Conservation (phyloP, 2,888 invertebrate genomes). For the Amphiduros pacificus region DNA sequence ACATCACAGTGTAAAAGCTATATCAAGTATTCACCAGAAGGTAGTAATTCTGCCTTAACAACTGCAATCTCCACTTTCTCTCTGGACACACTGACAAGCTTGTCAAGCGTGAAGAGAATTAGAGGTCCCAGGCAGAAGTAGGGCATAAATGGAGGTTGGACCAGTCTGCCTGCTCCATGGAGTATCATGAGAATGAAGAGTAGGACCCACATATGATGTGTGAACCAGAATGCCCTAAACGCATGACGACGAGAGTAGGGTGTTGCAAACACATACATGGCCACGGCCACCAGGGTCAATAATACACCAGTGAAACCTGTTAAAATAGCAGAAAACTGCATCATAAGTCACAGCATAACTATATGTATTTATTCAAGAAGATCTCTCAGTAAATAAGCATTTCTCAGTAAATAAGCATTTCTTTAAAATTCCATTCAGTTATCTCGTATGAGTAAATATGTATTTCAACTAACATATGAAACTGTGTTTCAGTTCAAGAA, state of each 20-base stretch:
- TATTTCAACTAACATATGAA: too few species aligned
- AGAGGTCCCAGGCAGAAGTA: constrained; percentile 66
- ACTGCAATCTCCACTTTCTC: constrained; percentile 67
- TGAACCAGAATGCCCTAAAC: constrained; percentile 67
- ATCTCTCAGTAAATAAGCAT: too few species aligned
- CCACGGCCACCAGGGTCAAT: constrained; percentile 61
- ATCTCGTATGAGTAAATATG: too few species aligned
- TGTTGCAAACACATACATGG: constrained; percentile 64
- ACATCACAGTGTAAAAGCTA: too few species aligned
- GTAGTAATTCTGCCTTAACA: constrained; percentile 64
- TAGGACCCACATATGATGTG: constrained; percentile 66
- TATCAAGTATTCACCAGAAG: constrained; percentile 65
- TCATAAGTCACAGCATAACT: too few species aligned
- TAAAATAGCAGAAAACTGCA: constrained; percentile 66
- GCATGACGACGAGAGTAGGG: constrained; percentile 64
- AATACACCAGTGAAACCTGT: constrained; percentile 66
- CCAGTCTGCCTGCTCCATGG: constrained; percentile 67
- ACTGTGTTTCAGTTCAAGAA: too few species aligned
- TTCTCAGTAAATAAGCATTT: too few species aligned
- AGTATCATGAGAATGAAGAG: constrained; percentile 66
- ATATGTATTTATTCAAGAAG: too few species aligned
- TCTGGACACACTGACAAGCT: constrained; percentile 64
- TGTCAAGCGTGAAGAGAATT: constrained; percentile 65
- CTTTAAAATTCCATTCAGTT: too few species aligned
- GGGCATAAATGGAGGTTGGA: constrained; percentile 65